phyloP scores from a whole-genome alignment of 2,888 invertebrate species.

The Trichopria drosophilae region DNA sequence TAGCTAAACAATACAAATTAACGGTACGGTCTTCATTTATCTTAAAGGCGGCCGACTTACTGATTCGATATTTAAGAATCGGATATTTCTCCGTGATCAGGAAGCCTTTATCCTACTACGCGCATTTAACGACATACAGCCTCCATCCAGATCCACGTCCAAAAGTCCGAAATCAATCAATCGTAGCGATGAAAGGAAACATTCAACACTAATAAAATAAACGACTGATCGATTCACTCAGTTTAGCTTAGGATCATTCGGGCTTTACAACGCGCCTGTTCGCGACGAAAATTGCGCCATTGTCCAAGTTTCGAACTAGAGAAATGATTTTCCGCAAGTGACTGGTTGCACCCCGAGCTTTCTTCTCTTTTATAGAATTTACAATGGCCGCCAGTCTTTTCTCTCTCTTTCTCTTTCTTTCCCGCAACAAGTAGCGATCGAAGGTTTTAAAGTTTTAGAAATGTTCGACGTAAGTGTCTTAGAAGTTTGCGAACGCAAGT shows the following conservation, averaged over 20 bases:
- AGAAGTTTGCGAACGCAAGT: too few relatives aligned
- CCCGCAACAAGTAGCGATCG: too few relatives aligned
- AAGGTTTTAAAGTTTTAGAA: too few relatives aligned
- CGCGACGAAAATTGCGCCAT: constrained; percentile 19
- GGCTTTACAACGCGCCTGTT: too few relatives aligned
- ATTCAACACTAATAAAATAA: too few relatives aligned
- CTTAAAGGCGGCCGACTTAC: too few relatives aligned
- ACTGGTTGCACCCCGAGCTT: constrained; percentile 40
- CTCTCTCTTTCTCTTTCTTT: too few relatives aligned
- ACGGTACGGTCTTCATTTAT: too few relatives aligned
- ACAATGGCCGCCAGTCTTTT: constrained; percentile 23
- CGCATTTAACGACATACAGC: constrained; percentile 48
- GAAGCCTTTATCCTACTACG: constrained; percentile 44
- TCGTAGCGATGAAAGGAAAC: constrained; percentile 29
- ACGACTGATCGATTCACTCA: constrained; percentile 12
- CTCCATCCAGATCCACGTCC: constrained; percentile 59
- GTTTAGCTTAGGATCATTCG: constrained; percentile 11
- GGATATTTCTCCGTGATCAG: constrained; percentile 26
- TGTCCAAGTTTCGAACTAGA: constrained; percentile 13
- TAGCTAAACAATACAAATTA: too few relatives aligned
- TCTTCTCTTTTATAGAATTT: constrained; percentile 39
- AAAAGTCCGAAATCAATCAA: constrained; percentile 48
- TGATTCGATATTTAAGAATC: too few relatives aligned
- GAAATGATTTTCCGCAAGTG: constrained; percentile 18
- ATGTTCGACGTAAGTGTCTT: too few relatives aligned